These are phyloP conservation scores for Eublepharis macularius DNA, from an alignment of 2,113 vertebrate genomes.

Conservation along the genomic window DNA sequence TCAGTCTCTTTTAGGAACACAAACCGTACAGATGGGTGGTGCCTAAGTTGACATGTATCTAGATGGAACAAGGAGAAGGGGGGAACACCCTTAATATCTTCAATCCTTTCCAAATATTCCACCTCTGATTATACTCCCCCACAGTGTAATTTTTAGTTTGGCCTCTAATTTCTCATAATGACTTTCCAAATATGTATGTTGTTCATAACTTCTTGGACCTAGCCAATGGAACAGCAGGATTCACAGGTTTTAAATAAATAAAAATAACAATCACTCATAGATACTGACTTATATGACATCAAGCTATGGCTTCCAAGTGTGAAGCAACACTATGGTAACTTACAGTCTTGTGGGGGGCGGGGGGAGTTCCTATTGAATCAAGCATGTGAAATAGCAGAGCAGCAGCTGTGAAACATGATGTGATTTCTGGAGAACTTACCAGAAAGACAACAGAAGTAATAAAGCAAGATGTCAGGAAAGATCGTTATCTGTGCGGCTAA, in stretches of 20 bases:
- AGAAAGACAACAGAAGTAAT: not conserved
- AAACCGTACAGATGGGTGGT: too few relatives aligned
- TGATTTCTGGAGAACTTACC: rapidly evolving
- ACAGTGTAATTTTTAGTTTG: not conserved
- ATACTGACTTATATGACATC: not conserved
- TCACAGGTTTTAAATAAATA: too few relatives aligned
- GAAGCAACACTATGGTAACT: not conserved
- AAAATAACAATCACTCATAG: not conserved
- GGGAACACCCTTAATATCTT: too few relatives aligned
- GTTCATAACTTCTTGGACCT: too few relatives aligned
- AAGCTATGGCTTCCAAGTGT: not conserved
- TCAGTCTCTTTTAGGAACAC: too few relatives aligned
- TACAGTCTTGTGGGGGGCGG: not conserved
- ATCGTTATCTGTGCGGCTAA: not conserved
- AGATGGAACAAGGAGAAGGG: too few relatives aligned
- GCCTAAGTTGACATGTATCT: too few relatives aligned
- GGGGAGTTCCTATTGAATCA: not conserved
- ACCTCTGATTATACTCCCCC: too few relatives aligned
- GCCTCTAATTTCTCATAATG: not conserved
- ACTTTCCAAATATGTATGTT: not conserved
- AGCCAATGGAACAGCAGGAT: too few relatives aligned
- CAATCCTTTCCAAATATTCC: too few relatives aligned
- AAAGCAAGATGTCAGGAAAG: conserved; percentile 14
- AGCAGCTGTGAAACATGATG: not conserved
- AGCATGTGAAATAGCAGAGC: not conserved